A percentile compares a stretch with the other conserved stretches of the same genome.
Evolutionary conservation across 2,888 invertebrate species (phyloP).

Genomic region (Athripsodes cinereus): DNA sequence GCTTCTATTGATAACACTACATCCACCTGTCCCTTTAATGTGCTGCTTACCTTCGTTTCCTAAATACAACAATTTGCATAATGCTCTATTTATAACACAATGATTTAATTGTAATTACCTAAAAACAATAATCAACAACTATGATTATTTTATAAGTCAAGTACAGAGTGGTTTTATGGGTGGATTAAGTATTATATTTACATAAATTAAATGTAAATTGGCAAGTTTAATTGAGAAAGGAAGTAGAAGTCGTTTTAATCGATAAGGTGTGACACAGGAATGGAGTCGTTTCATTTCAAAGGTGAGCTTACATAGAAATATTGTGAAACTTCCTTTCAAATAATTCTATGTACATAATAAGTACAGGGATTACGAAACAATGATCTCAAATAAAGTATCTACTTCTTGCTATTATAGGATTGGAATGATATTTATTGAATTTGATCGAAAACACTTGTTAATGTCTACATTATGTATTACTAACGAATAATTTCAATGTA

Average conservation of each 20-base stretch:
- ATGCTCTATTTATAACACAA: no score
- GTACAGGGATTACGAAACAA: not conserved
- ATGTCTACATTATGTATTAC: not conserved
- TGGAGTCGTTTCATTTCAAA: not conserved
- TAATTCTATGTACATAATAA: no score
- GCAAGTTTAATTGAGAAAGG: not conserved
- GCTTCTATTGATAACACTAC: no score
- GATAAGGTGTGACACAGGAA: not conserved
- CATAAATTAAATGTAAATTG: no score
- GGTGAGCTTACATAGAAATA: conserved; percentile 8
- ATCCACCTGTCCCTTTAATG: no score
- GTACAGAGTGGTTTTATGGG: no score
- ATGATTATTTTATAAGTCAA: no score
- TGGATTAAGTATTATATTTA: no score
- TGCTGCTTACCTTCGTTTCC: no score
- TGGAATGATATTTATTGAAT: not conserved
- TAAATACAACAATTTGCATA: no score
- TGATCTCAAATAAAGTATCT: not conserved
- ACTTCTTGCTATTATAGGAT: not conserved
- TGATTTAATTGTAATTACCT: no score
- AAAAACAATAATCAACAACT: no score
- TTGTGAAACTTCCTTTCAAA: conserved; percentile 4
- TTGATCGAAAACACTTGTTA: not conserved
- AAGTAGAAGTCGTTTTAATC: not conserved
- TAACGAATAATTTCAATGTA: not conserved